Evolutionary conservation across 2,797 vertebrate genomes (phyloP), one percentile per base, ranked within the genome.

Genomic region (Staurois parvus): DNA sequence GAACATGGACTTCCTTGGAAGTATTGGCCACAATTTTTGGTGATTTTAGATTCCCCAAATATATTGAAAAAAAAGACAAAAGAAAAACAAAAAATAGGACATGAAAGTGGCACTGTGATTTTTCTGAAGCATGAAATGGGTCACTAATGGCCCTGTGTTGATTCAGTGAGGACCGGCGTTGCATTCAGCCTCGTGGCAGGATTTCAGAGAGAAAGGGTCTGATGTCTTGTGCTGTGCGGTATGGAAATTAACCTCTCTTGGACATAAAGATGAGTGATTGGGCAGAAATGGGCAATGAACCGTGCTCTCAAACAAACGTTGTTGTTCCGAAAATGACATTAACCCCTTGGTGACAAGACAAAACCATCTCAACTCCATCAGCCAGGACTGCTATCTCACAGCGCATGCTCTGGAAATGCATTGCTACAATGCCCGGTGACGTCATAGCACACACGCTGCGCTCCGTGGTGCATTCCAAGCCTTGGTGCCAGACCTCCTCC

Each of bases 41-140:
- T n/a, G n/a, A 24, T 24, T 59, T 1, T 6, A 59, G 1, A 24
- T 59, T 59, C 21, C 8, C 52, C 9, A 59, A 59, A 24, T 21
- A 59, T 37, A n/a, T n/a, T n/a, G n/a, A n/a, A n/a, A n/a, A n/a
- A n/a, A n/a, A n/a, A n/a, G n/a, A n/a, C n/a, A n/a, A n/a, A n/a
- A 59, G 64, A 72, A 52, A 3, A 26, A 73, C n/a, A 30, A 48
- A 45, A 26, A 52, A 21, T 45, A 45, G 9, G 28, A 66, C 19
- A 42, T 1, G 28, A 40, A n/a, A 59, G 37, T 29, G 26, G 17
- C 34, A 45, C 5, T 6, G 28, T 29, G 32, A 59, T 75, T 11
- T 84, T 76, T 56, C 72, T 76, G 72, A 59, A 29, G 78, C 78
- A 72, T 85, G 62, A 85, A 76, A 85, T 81, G 42, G 84, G 78